Conservation (phyloP, 1,140 invertebrate genomes). For the Drosophila quadrilineata region DNA sequence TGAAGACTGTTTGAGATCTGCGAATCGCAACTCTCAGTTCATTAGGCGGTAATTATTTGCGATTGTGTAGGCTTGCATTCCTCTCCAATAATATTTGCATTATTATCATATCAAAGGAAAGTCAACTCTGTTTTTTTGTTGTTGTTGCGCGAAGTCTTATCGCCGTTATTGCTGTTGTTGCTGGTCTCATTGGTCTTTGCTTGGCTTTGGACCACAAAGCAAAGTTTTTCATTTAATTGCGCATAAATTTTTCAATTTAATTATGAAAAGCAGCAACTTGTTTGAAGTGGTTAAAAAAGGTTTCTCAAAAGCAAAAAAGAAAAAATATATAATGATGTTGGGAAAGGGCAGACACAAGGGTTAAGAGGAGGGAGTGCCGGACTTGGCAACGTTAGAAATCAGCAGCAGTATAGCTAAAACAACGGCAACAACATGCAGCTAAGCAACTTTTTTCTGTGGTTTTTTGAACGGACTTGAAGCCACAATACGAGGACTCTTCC, state of each 20-base stretch:
- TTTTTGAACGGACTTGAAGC: too few relatives aligned
- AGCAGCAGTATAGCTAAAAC: conserved; percentile 8
- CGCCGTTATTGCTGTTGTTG: conserved; percentile 1
- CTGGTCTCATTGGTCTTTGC: conserved; percentile 21
- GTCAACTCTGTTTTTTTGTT: background rate
- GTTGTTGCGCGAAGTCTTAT: conserved; percentile 18
- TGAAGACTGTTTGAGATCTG: too few relatives aligned
- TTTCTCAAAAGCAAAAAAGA: too few relatives aligned
- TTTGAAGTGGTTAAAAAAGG: conserved; percentile 66
- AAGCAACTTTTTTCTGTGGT: conserved; percentile 34
- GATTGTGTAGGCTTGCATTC: too few relatives aligned
- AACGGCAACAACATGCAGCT: conserved; percentile 25
- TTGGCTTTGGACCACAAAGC: conserved; percentile 53
- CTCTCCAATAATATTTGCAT: too few relatives aligned
- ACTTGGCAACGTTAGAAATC: conserved; percentile 19
- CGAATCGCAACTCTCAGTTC: too few relatives aligned
- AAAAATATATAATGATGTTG: too few relatives aligned
- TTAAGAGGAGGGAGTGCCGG: background rate
- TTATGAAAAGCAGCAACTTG: conserved; percentile 78
- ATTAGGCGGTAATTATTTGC: too few relatives aligned
- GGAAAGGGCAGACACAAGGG: background rate
- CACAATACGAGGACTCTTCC: conserved; percentile 6
- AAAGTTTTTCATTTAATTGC: conserved; percentile 78
- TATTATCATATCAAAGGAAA: background rate
- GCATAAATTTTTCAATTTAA: conserved; percentile 79